A percentile compares a stretch with the other conserved stretches of the same genome.
Evolutionary conservation across 2,797 vertebrate genomes (phyloP).

Genomic region (Sciurus vulgaris): DNA sequence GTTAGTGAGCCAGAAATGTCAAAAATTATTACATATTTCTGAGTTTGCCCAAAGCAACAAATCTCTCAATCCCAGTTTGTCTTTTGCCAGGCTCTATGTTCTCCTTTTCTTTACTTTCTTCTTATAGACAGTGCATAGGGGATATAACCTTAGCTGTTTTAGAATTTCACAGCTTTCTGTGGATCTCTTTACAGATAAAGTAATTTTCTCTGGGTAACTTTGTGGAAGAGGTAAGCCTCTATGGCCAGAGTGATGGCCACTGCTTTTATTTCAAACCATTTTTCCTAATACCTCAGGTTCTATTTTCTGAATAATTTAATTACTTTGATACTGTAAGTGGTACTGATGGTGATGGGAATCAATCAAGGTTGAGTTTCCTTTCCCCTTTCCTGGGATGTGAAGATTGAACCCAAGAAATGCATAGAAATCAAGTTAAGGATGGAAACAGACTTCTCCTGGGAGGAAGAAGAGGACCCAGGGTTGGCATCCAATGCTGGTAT

Average conservation of each 20-base stretch:
- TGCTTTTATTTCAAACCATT: not conserved
- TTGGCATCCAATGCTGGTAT: no score
- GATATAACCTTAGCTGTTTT: not conserved
- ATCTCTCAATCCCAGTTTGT: slow-evolving; percentile 23
- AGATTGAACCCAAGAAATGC: no score
- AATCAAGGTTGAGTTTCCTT: no score
- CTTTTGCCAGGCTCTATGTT: not conserved
- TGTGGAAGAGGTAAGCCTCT: not conserved
- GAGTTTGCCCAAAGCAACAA: slow-evolving; percentile 29
- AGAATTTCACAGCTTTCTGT: slow-evolving; percentile 23
- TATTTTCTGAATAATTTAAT: slow-evolving; percentile 37
- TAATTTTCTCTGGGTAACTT: slow-evolving; percentile 17
- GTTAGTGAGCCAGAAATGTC: slow-evolving; percentile 10
- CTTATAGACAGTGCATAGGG: not conserved
- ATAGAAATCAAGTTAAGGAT: no score
- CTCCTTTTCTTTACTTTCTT: not conserved
- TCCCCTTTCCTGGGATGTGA: no score
- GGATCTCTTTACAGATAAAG: not conserved
- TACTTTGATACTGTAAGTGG: not conserved
- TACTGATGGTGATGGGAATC: no score
- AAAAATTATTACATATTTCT: not conserved
- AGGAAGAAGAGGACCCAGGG: no score
- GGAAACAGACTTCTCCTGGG: no score
- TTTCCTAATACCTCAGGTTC: not conserved
- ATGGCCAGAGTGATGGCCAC: not conserved